Conservation (phyloP, 2,888 invertebrate species). For the Gastracanthus pulcherrimus region DNA sequence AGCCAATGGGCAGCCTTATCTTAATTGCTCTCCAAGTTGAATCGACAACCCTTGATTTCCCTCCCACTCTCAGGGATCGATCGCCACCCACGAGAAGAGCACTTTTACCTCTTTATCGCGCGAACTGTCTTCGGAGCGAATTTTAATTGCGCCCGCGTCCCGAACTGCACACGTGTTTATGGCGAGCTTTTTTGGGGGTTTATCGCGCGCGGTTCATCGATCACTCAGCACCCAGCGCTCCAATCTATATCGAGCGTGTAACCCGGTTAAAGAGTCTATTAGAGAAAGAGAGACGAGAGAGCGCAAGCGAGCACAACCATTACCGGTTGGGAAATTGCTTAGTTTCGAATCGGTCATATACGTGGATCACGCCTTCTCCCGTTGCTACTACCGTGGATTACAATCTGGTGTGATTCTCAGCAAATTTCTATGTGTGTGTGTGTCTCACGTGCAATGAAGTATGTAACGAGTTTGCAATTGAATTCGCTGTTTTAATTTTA, state of each 20-base stretch:
- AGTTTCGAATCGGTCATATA: constrained; percentile 64
- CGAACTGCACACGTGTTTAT: background rate
- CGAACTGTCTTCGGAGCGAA: background rate
- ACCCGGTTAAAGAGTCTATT: constrained; percentile 68
- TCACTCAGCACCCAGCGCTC: constrained; percentile 59
- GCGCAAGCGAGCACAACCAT: constrained; percentile 57
- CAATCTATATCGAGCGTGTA: constrained; percentile 61
- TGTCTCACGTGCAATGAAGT: background rate
- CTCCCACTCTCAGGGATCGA: background rate
- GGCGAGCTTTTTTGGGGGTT: background rate
- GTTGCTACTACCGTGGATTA: background rate
- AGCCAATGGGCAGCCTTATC: constrained; percentile 59
- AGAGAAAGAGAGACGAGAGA: constrained; percentile 55
- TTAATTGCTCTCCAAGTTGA: constrained; percentile 48
- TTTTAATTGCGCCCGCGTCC: constrained; percentile 18
- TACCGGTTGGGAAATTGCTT: constrained; percentile 68
- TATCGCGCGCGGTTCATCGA: background rate
- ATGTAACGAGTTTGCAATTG: constrained; percentile 12
- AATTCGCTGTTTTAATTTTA: background rate
- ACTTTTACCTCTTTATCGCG: background rate
- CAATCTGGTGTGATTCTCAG: background rate
- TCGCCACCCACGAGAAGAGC: background rate
- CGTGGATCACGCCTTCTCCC: constrained; percentile 8
- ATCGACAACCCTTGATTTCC: constrained; percentile 16
- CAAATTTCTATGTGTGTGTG: background rate